Percentiles rank a stretch among this genome's conserved stretches.
These are phyloP conservation scores for Coenonympha arcania DNA, from an alignment of 2,888 invertebrate species.

Conservation along the genomic window DNA sequence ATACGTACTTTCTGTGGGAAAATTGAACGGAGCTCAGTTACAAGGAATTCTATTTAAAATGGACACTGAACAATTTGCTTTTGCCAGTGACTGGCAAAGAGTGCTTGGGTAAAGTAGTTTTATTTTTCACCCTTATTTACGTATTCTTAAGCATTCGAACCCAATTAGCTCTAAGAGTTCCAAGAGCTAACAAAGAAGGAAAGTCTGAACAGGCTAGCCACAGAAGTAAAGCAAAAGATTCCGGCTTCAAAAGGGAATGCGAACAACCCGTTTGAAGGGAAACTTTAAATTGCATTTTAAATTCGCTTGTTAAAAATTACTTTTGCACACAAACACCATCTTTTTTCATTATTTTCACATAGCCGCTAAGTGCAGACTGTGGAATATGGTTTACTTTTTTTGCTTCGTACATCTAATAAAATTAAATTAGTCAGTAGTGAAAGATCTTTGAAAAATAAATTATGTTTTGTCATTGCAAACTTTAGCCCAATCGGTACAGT, in stretches of 20 bases:
- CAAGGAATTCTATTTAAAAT: slow-evolving; percentile 15
- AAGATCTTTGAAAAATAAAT: not conserved
- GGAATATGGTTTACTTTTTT: not conserved
- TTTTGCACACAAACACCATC: slow-evolving; percentile 32
- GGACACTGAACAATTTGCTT: slow-evolving; percentile 19
- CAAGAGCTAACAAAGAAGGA: slow-evolving; percentile 48
- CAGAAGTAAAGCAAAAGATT: slow-evolving; percentile 53
- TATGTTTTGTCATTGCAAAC: not conserved
- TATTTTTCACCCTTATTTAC: slow-evolving; percentile 27
- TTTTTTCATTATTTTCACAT: slow-evolving; percentile 19
- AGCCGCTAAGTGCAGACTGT: not conserved
- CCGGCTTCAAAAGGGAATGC: slow-evolving; percentile 64
- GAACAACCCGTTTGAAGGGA: slow-evolving; percentile 56
- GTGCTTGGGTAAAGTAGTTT: slow-evolving; percentile 14
- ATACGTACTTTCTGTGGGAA: not conserved
- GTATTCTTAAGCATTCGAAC: slow-evolving; percentile 31
- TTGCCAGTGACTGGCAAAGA: slow-evolving; percentile 18
- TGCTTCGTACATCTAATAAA: not conserved
- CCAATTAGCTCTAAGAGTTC: slow-evolving; percentile 46
- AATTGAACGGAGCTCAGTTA: slow-evolving; percentile 1
- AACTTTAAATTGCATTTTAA: slow-evolving; percentile 72
- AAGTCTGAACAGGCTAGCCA: slow-evolving; percentile 52
- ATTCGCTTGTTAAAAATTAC: slow-evolving; percentile 60
- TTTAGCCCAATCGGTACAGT: too few relatives aligned
- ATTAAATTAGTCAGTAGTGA: not conserved